Evolutionary conservation across 2,888 invertebrate genomes (phyloP), one percentile per base, ranked within the genome.

Genomic region (Notodonta dromedarius): DNA sequence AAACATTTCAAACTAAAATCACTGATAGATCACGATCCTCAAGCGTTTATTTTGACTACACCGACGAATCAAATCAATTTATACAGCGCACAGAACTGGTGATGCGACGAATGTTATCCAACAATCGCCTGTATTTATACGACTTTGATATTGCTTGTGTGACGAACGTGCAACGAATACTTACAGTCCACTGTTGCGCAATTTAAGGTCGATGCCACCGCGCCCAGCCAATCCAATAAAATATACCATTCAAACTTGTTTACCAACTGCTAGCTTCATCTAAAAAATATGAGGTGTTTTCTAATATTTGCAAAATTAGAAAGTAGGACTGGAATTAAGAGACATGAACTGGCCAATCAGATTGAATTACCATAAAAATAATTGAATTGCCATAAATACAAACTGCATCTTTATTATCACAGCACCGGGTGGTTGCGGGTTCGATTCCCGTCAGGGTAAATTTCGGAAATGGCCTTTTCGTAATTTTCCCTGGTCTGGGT

Each of bases 171-270:
- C 78, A 76, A 73, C 75, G 77, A 77, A 79, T 74, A 66, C 24
- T 24, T 24, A 24, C 62, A 69, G 76, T 71, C 71, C 70, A 70
- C 69, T 62, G 79, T 90, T 89, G 80, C 87, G 86, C 79, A 90
- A 89, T 77, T 59, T 63, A 84, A 84, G 90, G 89, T 90, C 89
- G 86, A 85, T 86, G 88, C 77, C 87, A 79, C 77, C 71, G 74
- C 76, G 76, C 73, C 78, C 73, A 74, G 62, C 73, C 69, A 84
- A 82, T 82, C 78, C 75, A 76, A 79, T 79, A 64, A 65, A 73
- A 76, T 71, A 70, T 69, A 76, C 80, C 78, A 82, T 76, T 65
- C 67, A 69, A 62, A 64, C 67, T 65, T 61, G 67, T 71, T 69
- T 67, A 64, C 56, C 70, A 69, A 66, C 66, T 63, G 55, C 51